Conservation (phyloP, 2,888 invertebrate species). For the Erebia aethiops region DNA sequence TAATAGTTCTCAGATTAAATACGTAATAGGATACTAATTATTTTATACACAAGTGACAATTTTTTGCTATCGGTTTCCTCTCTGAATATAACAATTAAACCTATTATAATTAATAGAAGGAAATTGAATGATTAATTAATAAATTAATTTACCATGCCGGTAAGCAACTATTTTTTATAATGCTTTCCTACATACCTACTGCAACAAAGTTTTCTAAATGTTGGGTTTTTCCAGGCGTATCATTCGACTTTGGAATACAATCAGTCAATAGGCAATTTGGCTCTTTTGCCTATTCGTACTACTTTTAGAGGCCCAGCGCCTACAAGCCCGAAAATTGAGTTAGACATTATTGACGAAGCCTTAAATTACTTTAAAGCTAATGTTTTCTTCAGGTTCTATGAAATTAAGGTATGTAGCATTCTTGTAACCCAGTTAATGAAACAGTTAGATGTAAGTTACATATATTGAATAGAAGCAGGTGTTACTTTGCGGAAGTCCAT, state of each 20-base stretch:
- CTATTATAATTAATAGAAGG: neutral
- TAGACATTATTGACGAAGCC: slow-evolving; percentile 98
- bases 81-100: neutral
- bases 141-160: slow-evolving; percentile 49
- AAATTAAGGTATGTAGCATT: slow-evolving; percentile 91
- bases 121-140: too few relatives aligned
- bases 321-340: slow-evolving; percentile 83
- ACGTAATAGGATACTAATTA: too few relatives aligned
- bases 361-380: slow-evolving; percentile 99
- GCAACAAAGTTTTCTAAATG: neutral
- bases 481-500: too few relatives aligned
- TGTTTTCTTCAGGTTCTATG: slow-evolving; percentile 99
- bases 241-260: slow-evolving; percentile 94
- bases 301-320: slow-evolving; percentile 97
- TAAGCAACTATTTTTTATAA: slow-evolving; percentile 38
- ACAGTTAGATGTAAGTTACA: neutral
- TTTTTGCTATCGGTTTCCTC: too few relatives aligned
- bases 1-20: too few relatives aligned
- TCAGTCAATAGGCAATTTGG: slow-evolving; percentile 94
- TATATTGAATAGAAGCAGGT: too few relatives aligned
- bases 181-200: neutral
- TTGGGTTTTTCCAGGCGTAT: slow-evolving; percentile 88
- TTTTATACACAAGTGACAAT: too few relatives aligned
- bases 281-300: slow-evolving; percentile 94
- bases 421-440: neutral